Base-by-base conservation (phyloP, 2,113 vertebrate genomes). In the Melanocharis versteri region DNA sequence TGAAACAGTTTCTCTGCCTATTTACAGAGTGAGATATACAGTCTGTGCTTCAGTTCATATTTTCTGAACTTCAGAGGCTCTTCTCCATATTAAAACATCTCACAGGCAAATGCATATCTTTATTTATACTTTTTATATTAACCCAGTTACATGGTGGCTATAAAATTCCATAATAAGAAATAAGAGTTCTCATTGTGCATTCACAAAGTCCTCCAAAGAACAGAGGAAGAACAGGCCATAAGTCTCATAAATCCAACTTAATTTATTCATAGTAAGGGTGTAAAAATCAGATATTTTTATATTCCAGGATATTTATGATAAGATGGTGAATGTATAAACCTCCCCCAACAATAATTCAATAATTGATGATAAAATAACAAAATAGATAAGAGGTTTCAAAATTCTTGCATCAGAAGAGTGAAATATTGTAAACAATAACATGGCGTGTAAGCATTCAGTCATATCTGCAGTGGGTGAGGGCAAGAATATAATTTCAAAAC, bases 201-300 rank as follows among this genome's bases (percentile, higher is more conserved):
- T 82, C 95, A 79, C 73, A 89, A 93, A 93, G 35, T 71, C 66
- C 86, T 97, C 73, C 68, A 65, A 95, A 94, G 85, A 96, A 61
- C 45, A 91, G 88, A 71, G 64, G 66, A 78, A 92, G 80, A 95
- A n/a, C 89, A 89, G 72, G 80, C 35, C 1, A 1, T 45, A 89
- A 90, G 37, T 47, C 83, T 94, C 86, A 83, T 95, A 97, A 96
- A 97, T 97, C 87, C 83, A 77, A n/a, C 72, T 81, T 96, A 95
- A 97, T 96, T 96, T 95, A 97, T 97, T 94, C 90, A 77, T 44
- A 70, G 65, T 35, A 78, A 79, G 77, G 90, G 70, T 39, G 90
- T 77, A 89, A 87, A 92, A 87, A 94, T 87, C 11, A 24, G 86
- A 70, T 50, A 40, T 83, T 91, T 96, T 95, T 91, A 82, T 93